Evolutionary conservation across 2,113 vertebrate species (phyloP), one percentile per base, ranked within the genome.

Genomic region (Mastomys natalensis): DNA sequence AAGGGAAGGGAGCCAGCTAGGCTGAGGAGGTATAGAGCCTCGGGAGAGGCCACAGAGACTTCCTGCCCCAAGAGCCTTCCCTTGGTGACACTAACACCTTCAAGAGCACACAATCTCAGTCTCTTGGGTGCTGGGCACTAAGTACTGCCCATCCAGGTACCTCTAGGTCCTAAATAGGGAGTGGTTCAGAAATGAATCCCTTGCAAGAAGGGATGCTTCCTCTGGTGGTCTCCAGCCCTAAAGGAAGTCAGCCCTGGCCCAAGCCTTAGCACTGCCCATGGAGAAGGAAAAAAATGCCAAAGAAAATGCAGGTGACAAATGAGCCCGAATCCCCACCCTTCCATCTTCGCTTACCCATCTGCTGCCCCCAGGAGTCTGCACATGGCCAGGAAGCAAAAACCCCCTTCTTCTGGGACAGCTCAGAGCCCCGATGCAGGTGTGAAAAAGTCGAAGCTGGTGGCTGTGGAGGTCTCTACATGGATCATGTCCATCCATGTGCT

Each of bases 361-460:
- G 80, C 96, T 97, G 97, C 98, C 98, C 12, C 31, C 31, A 9
- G 98, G 98, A 97, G 97, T 98, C 97, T 97, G 97, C 97, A 95
- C 95, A 96, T 97, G 73, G 94, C 76, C 43, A 24, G 77, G 89
- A 96, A 97, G 97, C 91, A 82, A 97, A 95, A 40, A 88, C 94
- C 98, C 97, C 97, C 85, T 97, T 98, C 97, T 97, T 98, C 98
- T 29, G 90, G 86, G 88, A 74, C 87, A 62, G 95, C 87, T 70
- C 89, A 0, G 51, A 95, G 95, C 85, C 98, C 90, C 95, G 97
- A 97, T 96, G 97, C 98, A 97, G 98, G 98, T 97, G 74, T 97
- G 92, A 92, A 97, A 68, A 81, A 97, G 98, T 96, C 92, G 97
- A 98, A 98, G 98, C 98, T 97, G 97, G 98, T 89, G 92, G 91